phyloP scores from a whole-genome alignment of 92 coral and sea anemone genomes.

The Montipora capitata region DNA sequence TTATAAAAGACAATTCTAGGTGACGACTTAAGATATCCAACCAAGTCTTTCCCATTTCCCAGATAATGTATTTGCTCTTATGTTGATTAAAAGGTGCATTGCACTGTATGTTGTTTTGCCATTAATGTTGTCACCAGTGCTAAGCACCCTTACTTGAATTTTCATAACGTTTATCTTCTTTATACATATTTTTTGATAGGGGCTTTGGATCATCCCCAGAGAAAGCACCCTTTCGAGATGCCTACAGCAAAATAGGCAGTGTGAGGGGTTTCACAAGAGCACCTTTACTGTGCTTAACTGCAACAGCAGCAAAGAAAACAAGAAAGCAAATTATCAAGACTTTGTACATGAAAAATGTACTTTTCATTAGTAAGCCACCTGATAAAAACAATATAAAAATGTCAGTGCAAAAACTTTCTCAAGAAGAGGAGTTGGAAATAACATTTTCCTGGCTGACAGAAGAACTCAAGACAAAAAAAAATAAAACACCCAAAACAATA shows the following conservation, averaged over 20 bases:
- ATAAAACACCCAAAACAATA: not conserved
- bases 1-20: not conserved
- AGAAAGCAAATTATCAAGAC: constrained; percentile 28
- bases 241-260: constrained; percentile 43
- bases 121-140: not conserved
- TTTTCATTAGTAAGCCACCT: too few species aligned
- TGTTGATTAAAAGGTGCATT: constrained; percentile 26
- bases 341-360: too few species aligned
- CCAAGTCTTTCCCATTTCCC: constrained; percentile 6
- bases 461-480: too few species aligned
- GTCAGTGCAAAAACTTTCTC: too few species aligned
- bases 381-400: too few species aligned
- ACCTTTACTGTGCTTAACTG: constrained; percentile 71
- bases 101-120: constrained; percentile 15
- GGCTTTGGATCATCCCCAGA: constrained; percentile 27
- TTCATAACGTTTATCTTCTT: not conserved
- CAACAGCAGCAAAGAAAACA: constrained; percentile 63
- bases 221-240: constrained; percentile 24
- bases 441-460: too few species aligned
- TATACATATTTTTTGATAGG: not conserved
- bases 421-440: too few species aligned
- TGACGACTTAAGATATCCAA: not conserved
- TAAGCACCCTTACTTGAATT: too few species aligned
- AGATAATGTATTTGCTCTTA: constrained; percentile 22
- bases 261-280: constrained; percentile 56